Percentiles rank a stretch among this genome's conserved stretches.
phyloP scores from a whole-genome alignment of 2,797 vertebrate species.

The Tapera naevia region DNA sequence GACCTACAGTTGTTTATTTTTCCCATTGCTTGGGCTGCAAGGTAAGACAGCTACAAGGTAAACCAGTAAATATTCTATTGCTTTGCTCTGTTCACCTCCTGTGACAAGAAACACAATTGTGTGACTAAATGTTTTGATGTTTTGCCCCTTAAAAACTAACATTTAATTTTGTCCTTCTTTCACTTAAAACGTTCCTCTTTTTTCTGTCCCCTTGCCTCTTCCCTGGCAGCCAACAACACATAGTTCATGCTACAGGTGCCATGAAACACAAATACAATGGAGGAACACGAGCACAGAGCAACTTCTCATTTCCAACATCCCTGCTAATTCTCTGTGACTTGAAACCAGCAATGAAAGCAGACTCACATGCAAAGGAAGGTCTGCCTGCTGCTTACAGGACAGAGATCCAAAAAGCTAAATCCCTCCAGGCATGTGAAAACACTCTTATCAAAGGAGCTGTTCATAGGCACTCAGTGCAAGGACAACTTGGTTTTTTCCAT shows the following conservation, averaged over 20 bases:
- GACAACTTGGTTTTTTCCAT: slow-evolving; percentile 44
- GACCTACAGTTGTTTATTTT: neutral
- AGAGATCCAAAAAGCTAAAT: slow-evolving; percentile 66
- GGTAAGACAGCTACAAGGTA: neutral
- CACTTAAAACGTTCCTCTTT: neutral
- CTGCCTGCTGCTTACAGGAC: slow-evolving; percentile 16
- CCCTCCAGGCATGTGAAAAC: slow-evolving; percentile 69
- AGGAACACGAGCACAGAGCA: neutral
- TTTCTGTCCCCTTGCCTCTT: neutral
- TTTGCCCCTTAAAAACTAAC: neutral
- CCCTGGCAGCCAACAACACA: neutral
- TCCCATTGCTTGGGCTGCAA: neutral
- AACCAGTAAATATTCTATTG: neutral
- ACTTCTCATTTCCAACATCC: neutral
- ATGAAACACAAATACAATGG: slow-evolving; percentile 8
- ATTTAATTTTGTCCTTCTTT: neutral
- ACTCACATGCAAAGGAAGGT: slow-evolving; percentile 38
- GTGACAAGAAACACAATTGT: neutral
- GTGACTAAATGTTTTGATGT: neutral
- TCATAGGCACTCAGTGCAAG: slow-evolving; percentile 47
- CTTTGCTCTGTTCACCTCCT: neutral
- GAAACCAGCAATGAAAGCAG: slow-evolving; percentile 42
- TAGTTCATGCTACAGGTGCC: neutral
- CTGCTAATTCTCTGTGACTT: neutral
- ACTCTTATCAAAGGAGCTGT: slow-evolving; percentile 69